phyloP scores from a whole-genome alignment of 2,797 vertebrate genomes.

The Spea hammondii region DNA sequence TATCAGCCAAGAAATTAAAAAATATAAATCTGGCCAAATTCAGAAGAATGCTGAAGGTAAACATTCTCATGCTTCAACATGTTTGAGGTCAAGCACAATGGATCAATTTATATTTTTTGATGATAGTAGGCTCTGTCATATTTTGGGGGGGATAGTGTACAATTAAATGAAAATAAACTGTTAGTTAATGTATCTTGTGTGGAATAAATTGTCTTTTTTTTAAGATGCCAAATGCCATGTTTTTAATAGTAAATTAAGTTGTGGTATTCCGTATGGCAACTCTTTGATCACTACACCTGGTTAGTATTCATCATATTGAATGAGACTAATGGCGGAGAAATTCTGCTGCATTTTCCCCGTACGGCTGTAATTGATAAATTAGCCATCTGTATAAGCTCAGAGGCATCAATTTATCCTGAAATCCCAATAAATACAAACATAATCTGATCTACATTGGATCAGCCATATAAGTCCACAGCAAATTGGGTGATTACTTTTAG shows the following conservation, averaged over 20 bases:
- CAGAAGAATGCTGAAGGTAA: no score
- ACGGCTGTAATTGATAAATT: conserved; percentile 71
- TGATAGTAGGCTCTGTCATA: no score
- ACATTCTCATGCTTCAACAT: no score
- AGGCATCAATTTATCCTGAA: conserved; percentile 67
- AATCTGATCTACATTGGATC: conserved; percentile 70
- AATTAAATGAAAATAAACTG: no score
- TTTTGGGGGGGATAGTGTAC: no score
- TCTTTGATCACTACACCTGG: conserved; percentile 6
- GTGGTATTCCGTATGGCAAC: neutral
- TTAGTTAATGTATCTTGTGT: no score
- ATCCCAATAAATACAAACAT: conserved; percentile 70
- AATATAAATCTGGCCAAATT: no score
- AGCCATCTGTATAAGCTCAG: conserved; percentile 66
- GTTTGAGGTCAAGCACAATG: no score
- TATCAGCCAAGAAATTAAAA: no score
- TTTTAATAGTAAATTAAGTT: neutral
- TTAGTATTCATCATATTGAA: conserved; percentile 13
- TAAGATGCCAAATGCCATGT: neutral
- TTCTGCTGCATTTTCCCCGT: conserved; percentile 21
- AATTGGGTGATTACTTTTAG: conserved; percentile 22
- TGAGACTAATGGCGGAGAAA: conserved; percentile 8
- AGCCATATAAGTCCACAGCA: conserved; percentile 65
- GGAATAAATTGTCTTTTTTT: no score
- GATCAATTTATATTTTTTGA: no score